Evolutionary conservation across 2,888 invertebrate genomes (phyloP).

Genomic region (Megaustenia siamemsis): DNA sequence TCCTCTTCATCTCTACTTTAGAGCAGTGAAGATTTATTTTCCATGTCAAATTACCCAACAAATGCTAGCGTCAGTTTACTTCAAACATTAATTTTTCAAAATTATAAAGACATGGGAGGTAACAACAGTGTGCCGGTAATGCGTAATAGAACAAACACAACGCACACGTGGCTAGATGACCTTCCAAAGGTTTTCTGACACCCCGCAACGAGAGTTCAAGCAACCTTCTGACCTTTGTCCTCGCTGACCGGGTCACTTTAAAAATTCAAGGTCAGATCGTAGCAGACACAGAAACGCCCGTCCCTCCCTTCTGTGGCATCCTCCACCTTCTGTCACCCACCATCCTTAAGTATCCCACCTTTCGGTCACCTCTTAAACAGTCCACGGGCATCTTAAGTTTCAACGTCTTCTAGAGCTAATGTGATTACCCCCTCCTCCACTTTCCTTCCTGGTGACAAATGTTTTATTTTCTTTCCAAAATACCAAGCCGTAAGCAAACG

Average conservation of each 20-base stretch:
- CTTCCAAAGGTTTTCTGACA: constrained; percentile 23
- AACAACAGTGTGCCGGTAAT: background rate
- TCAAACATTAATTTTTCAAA: too few relatives aligned
- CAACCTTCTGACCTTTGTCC: constrained; percentile 44
- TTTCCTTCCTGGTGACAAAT: too few relatives aligned
- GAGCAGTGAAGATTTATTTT: too few relatives aligned
- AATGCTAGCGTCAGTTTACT: too few relatives aligned
- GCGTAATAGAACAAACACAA: background rate
- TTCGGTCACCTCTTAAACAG: background rate
- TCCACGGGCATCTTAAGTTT: background rate
- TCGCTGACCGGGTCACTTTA: constrained; percentile 43
- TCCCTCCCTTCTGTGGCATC: background rate
- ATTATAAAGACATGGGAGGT: background rate
- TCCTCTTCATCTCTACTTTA: too few relatives aligned
- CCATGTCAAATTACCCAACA: too few relatives aligned
- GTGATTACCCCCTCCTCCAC: too few relatives aligned
- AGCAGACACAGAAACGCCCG: background rate
- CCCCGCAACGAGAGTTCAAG: constrained; percentile 1
- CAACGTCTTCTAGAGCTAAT: background rate
- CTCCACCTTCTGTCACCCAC: background rate
- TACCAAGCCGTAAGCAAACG: too few relatives aligned
- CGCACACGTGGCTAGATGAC: constrained; percentile 16
- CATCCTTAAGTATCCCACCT: background rate
- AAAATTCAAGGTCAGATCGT: constrained; percentile 36
- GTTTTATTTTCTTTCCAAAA: too few relatives aligned